Conservation (phyloP, 2,888 invertebrate species). For the Alviniconcha strummeri region DNA sequence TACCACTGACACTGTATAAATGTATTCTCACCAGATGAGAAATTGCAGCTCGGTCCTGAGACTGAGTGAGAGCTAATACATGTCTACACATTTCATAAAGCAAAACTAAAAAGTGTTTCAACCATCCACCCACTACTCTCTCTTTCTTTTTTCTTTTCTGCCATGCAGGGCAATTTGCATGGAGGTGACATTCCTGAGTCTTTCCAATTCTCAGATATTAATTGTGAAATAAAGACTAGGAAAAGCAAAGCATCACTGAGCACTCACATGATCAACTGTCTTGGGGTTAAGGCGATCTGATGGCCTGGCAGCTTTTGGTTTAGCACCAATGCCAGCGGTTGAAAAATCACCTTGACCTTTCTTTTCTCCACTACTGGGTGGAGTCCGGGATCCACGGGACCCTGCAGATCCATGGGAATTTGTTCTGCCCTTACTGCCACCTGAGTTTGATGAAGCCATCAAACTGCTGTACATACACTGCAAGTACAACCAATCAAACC, state of each 20-base stretch:
- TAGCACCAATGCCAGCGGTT: slow-evolving; percentile 25
- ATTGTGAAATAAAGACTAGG: background rate
- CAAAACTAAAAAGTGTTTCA: too few relatives aligned
- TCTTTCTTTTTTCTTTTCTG: too few relatives aligned
- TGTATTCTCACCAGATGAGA: too few relatives aligned
- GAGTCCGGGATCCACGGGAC: slow-evolving; percentile 47
- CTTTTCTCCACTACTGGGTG: slow-evolving; percentile 52
- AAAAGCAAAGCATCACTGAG: background rate
- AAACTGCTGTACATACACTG: background rate
- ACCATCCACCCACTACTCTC: too few relatives aligned
- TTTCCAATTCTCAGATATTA: too few relatives aligned
- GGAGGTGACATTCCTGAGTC: too few relatives aligned
- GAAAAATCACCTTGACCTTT: background rate
- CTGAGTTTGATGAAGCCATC: slow-evolving; percentile 54
- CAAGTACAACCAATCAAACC: background rate
- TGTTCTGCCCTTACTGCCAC: slow-evolving; percentile 42
- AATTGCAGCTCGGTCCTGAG: too few relatives aligned
- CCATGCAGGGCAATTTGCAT: too few relatives aligned
- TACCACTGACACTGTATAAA: too few relatives aligned
- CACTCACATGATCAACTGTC: slow-evolving; percentile 69
- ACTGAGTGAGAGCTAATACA: too few relatives aligned
- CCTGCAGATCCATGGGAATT: slow-evolving; percentile 50
- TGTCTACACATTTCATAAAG: too few relatives aligned
- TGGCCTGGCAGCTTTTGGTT: slow-evolving; percentile 49
- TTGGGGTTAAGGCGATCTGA: slow-evolving; percentile 70